Base-by-base conservation (phyloP, 2,113 vertebrate genomes). In the Gambusia affinis region DNA sequence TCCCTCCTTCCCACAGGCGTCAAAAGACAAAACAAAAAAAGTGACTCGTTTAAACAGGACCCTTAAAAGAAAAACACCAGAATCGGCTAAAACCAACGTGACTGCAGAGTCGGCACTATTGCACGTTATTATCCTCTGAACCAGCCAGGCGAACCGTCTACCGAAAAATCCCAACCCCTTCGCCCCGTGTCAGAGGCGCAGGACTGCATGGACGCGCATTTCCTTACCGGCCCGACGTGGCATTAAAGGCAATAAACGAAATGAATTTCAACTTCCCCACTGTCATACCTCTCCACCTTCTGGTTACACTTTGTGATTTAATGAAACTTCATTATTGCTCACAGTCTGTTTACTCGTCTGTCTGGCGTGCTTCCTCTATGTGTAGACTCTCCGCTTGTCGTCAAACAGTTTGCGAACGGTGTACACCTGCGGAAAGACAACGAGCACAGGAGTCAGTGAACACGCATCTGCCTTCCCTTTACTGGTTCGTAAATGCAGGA, bases 401-500 rank as follows among this genome's bases (percentile, higher is more conserved):
- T 96, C 95, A 63, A 97, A 97, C 78, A 97, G 95, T 90, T 94
- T 95, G 77, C 96, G 96, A 37, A 97, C 91, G 0, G 95, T 95
- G 93, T 95, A 97, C 42, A 97, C 96, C 91, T 93, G 79, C 1
- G 37, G 68, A 57, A n/a, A 68, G 31, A 44, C 11, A 30, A n/a
- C 8, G 3, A n/a, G 22, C 22, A n/a, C 22, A 57, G 22, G 3
- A 57, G n/a, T 57, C 22, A 57, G 24, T 14, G 3, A 42, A 42
- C 11, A 57, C 7, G 8, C 17, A 54, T 54, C 17, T 5, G 6
- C 5, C 51, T 6, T 57, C 7, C 1, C 7, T 3, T 3, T 54
- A 8, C 51, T 24, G 51, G 4, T 8, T 8, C 8, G 8, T 54
- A 24, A 24, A 10, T 54, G 19, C 51, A 11, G 51, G 12, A 42